Evolutionary conservation across 2,797 vertebrate species (phyloP).

Genomic region (Siniperca obscura): DNA sequence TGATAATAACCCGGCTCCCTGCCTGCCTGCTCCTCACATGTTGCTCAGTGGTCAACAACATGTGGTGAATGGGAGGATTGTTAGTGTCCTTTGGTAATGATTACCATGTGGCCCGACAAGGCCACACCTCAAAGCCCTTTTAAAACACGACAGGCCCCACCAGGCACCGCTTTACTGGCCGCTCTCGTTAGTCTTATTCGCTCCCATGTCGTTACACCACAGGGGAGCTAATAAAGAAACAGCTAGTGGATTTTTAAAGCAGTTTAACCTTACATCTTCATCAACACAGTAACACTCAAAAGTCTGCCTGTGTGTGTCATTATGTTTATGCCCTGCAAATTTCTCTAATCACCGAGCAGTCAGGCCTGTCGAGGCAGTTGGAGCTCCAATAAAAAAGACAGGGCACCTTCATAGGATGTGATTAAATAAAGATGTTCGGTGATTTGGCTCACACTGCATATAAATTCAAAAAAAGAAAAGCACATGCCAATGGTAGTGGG

Average conservation of each 20-base stretch:
- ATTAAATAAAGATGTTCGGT: constrained; percentile 55
- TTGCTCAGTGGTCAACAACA: constrained; percentile 72
- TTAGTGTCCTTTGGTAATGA: constrained; percentile 78
- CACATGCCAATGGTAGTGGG: constrained; percentile 30
- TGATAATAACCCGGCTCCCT: constrained; percentile 43
- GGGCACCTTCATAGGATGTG: neutral
- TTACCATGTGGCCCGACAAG: constrained; percentile 71
- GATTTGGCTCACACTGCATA: constrained; percentile 37
- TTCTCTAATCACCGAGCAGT: constrained; percentile 63
- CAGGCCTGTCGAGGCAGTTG: constrained; percentile 39
- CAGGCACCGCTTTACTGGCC: constrained; percentile 63
- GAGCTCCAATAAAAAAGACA: constrained; percentile 49
- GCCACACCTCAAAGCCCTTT: constrained; percentile 62
- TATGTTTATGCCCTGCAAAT: constrained; percentile 67
- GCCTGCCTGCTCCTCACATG: constrained; percentile 65
- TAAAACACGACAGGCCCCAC: constrained; percentile 47
- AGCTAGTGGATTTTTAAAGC: constrained; percentile 50
- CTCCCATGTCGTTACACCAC: constrained; percentile 52
- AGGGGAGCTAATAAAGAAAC: constrained; percentile 64
- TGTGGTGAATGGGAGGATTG: constrained; percentile 80
- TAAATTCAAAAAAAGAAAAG: constrained; percentile 41
- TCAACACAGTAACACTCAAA: constrained; percentile 33
- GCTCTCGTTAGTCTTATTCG: constrained; percentile 41
- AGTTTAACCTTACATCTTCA: constrained; percentile 40
- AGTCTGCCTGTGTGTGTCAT: constrained; percentile 36